These are phyloP conservation scores for Trachelus troglodyta DNA, from an alignment of 2,888 invertebrate genomes.

Conservation along the genomic window DNA sequence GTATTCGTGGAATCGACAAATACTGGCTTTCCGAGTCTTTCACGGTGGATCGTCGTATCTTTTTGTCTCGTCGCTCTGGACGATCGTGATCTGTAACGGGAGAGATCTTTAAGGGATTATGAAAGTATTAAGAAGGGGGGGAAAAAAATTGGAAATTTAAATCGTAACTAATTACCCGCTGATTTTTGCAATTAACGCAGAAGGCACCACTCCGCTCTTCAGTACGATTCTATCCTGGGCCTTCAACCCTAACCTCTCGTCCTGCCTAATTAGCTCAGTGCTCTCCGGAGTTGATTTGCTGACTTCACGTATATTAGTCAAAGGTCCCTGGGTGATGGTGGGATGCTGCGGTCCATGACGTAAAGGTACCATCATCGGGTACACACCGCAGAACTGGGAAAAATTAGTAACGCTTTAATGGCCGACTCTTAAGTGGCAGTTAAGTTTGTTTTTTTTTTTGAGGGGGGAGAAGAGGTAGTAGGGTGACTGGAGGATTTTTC, in stretches of 20 bases:
- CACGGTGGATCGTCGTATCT: not conserved
- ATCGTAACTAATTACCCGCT: not conserved
- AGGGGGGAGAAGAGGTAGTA: not conserved
- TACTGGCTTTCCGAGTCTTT: not conserved
- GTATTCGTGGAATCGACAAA: not conserved
- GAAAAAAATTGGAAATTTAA: no score
- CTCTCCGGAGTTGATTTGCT: not conserved
- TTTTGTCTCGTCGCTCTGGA: not conserved
- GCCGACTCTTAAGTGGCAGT: constrained; percentile 48
- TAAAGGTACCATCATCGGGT: not conserved
- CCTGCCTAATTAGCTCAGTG: not conserved
- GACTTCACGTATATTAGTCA: not conserved
- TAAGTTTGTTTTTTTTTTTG: constrained; percentile 41
- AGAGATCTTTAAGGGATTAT: not conserved
- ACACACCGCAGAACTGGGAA: constrained; percentile 20
- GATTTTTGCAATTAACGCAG: not conserved
- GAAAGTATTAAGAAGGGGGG: not conserved
- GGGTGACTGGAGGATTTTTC: constrained; percentile 46
- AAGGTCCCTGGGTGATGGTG: not conserved
- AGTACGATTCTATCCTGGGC: not conserved
- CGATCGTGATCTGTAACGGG: not conserved
- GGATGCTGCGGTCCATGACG: not conserved
- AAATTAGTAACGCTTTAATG: constrained; percentile 53
- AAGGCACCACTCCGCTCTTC: not conserved
- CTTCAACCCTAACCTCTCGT: not conserved